Evolutionary conservation across 1,140 invertebrate genomes (phyloP).

Genomic region (Drosophila nikananu): DNA sequence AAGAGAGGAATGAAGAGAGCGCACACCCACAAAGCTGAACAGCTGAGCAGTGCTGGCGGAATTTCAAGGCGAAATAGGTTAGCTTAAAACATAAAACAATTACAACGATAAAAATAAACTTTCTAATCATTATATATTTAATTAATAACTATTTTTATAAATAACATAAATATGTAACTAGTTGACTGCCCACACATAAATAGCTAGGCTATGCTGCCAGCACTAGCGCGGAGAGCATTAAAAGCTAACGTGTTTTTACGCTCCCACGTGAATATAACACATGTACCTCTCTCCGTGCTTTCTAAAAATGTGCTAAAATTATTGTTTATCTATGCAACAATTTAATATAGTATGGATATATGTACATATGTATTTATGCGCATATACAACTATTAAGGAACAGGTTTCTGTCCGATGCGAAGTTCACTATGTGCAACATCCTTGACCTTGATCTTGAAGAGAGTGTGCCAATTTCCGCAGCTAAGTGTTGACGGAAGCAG

Average conservation of each 20-base stretch:
- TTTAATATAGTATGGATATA: neutral
- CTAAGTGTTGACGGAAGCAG: slow-evolving; percentile 67
- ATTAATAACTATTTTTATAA: neutral
- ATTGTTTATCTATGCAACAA: slow-evolving; percentile 4
- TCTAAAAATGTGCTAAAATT: slow-evolving; percentile 9
- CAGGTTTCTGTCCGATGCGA: slow-evolving; percentile 12
- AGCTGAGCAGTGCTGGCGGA: slow-evolving; percentile 38
- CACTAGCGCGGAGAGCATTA: slow-evolving; percentile 9
- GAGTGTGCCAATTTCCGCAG: slow-evolving; percentile 71
- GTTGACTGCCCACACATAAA: neutral
- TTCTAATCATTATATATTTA: neutral
- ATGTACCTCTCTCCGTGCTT: neutral
- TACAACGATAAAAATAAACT: neutral
- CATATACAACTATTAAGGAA: slow-evolving; percentile 11
- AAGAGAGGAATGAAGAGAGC: slow-evolving; percentile 16
- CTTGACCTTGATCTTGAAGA: slow-evolving; percentile 60
- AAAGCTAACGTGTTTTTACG: slow-evolving; percentile 31
- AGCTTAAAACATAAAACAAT: neutral
- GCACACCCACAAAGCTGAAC: slow-evolving; percentile 12
- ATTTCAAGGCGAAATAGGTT: neutral
- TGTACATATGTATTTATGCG: slow-evolving; percentile 11
- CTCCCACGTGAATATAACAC: slow-evolving; percentile 9
- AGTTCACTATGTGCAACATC: slow-evolving; percentile 22
- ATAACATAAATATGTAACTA: neutral
- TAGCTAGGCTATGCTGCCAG: neutral